Conservation (phyloP, 2,888 invertebrate species). For the Dermolepida albohirtum region DNA sequence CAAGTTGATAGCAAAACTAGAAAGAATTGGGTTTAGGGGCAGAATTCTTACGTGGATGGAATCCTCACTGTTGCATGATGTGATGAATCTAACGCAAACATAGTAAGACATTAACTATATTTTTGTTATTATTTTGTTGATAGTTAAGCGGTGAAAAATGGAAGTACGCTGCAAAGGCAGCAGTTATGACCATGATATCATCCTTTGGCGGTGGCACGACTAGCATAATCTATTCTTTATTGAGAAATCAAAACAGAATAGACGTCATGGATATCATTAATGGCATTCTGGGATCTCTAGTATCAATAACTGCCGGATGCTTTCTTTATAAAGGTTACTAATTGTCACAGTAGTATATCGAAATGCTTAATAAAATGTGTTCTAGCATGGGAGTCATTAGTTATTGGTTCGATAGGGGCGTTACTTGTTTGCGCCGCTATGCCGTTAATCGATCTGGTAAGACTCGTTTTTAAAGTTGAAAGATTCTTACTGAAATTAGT, state of each 20-base stretch:
- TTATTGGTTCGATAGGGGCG: slow-evolving; percentile 86
- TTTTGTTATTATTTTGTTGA: slow-evolving; percentile 41
- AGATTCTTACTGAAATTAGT: too few species aligned
- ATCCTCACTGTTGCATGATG: too few species aligned
- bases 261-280: slow-evolving; percentile 90
- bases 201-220: slow-evolving; percentile 90
- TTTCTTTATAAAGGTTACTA: slow-evolving; percentile 76
- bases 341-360: not conserved
- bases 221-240: slow-evolving; percentile 74
- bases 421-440: slow-evolving; percentile 77
- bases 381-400: slow-evolving; percentile 83
- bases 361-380: slow-evolving; percentile 39
- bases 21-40: too few species aligned
- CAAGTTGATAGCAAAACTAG: too few species aligned
- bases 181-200: slow-evolving; percentile 90
- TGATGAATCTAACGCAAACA: too few species aligned
- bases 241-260: slow-evolving; percentile 76
- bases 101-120: too few species aligned
- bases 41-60: too few species aligned
- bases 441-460: slow-evolving; percentile 78
- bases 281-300: slow-evolving; percentile 87
- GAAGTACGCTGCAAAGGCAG: slow-evolving; percentile 91
- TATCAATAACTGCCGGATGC: slow-evolving; percentile 90
- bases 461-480: not conserved
- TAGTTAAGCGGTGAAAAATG: slow-evolving; percentile 84